Conservation (phyloP, 2,113 vertebrate species). For the Crotalus horridus region DNA sequence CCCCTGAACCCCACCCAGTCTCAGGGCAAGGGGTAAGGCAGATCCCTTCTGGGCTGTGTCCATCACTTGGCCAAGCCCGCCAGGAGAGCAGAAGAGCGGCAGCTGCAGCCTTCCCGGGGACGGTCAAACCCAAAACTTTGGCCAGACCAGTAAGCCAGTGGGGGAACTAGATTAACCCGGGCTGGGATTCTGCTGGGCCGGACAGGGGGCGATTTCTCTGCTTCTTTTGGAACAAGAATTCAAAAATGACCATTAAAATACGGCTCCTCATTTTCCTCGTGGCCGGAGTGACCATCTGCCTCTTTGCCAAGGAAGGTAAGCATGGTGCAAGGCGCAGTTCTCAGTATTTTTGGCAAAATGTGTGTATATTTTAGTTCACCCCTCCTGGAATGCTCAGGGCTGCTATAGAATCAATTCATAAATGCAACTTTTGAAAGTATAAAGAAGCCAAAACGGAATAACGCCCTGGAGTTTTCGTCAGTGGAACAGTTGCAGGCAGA, state of each 20-base stretch:
- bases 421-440: background rate
- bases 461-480: no score
- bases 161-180: background rate
- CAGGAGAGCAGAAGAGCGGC: background rate
- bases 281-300: constrained; percentile 41
- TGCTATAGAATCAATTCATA: background rate
- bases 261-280: constrained; percentile 58
- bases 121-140: constrained; percentile 8
- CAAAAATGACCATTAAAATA: constrained; percentile 63
- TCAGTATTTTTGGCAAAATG: background rate
- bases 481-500: background rate
- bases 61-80: constrained; percentile 26
- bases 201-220: background rate
- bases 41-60: constrained; percentile 13
- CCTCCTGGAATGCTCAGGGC: no score
- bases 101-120: background rate
- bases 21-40: constrained; percentile 34
- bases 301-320: constrained; percentile 70
- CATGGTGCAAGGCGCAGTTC: background rate
- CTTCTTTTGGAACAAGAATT: background rate
- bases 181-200: background rate
- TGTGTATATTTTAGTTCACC: background rate
- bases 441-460: background rate
- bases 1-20: constrained; percentile 64
- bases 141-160: background rate